These are phyloP conservation scores for Cryptoblepharus egeriae DNA, from an alignment of 2,797 vertebrate species.

Conservation along the genomic window DNA sequence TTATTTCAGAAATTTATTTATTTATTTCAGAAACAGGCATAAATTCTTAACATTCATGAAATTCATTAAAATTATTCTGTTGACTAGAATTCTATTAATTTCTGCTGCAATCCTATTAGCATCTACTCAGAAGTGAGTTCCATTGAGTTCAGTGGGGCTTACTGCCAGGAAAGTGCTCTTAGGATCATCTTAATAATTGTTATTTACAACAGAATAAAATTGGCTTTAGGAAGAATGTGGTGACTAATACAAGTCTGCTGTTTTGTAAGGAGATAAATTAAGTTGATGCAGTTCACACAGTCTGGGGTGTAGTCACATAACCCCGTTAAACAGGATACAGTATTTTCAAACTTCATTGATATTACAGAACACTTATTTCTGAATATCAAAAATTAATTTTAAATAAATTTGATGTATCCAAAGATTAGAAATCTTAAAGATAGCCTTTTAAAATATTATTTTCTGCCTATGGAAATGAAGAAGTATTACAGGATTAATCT, in stretches of 20 bases:
- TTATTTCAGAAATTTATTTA: no score
- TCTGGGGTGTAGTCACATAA: background rate
- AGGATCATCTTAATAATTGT: no score
- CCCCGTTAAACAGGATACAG: slow-evolving; percentile 44
- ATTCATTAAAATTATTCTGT: slow-evolving; percentile 62
- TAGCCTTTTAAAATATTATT: no score
- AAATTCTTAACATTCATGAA: slow-evolving; percentile 29
- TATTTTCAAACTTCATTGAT: slow-evolving; percentile 51
- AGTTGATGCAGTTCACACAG: background rate
- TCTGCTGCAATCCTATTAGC: no score
- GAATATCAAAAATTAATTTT: slow-evolving; percentile 39
- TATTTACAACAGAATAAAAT: slow-evolving; percentile 46
- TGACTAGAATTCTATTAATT: slow-evolving; percentile 55
- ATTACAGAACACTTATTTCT: slow-evolving; percentile 40
- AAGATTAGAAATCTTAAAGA: no score
- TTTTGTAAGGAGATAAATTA: slow-evolving; percentile 1
- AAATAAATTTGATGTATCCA: no score
- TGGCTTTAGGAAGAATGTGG: slow-evolving; percentile 50
- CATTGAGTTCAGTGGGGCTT: no score
- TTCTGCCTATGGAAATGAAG: background rate
- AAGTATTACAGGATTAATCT: background rate
- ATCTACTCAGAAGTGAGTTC: no score
- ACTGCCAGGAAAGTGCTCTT: no score
- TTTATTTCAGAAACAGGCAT: background rate
- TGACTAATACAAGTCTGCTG: slow-evolving; percentile 35